A percentile compares a stretch with the other conserved stretches of the same genome.
phyloP scores from a whole-genome alignment of 2,888 invertebrate species.

The Polydrusus pterygomalis region DNA sequence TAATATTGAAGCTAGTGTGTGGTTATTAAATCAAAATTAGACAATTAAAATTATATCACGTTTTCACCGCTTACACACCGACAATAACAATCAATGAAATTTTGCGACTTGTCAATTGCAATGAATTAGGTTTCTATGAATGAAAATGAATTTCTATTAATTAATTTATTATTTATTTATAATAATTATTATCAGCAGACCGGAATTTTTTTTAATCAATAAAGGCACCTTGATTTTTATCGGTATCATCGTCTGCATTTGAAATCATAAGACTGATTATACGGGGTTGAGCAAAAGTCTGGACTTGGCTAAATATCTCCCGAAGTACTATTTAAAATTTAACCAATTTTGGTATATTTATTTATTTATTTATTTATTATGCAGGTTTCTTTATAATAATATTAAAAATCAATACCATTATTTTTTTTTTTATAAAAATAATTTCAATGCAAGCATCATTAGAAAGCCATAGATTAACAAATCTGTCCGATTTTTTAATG shows the following conservation, averaged over 20 bases:
- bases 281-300: no score
- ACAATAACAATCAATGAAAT: slow-evolving; percentile 31
- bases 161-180: neutral
- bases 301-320: no score
- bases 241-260: neutral
- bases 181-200: neutral
- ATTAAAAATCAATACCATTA: no score
- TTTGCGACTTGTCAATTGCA: slow-evolving; percentile 19
- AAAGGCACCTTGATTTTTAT: slow-evolving; percentile 5
- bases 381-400: no score
- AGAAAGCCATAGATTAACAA: no score
- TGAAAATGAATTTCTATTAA: slow-evolving; percentile 13
- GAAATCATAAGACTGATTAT: no score
- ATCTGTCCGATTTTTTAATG: no score
- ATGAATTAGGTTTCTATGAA: slow-evolving; percentile 11
- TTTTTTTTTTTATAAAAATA: no score
- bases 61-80: slow-evolving; percentile 13
- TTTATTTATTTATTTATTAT: no score
- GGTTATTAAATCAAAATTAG: slow-evolving; percentile 22
- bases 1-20: neutral
- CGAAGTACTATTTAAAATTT: no score
- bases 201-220: neutral
- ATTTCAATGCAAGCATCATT: no score
- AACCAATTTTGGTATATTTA: no score
- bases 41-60: slow-evolving; percentile 28